phyloP scores from a whole-genome alignment of 2,888 invertebrate species.

The Uloborus plumipes region DNA sequence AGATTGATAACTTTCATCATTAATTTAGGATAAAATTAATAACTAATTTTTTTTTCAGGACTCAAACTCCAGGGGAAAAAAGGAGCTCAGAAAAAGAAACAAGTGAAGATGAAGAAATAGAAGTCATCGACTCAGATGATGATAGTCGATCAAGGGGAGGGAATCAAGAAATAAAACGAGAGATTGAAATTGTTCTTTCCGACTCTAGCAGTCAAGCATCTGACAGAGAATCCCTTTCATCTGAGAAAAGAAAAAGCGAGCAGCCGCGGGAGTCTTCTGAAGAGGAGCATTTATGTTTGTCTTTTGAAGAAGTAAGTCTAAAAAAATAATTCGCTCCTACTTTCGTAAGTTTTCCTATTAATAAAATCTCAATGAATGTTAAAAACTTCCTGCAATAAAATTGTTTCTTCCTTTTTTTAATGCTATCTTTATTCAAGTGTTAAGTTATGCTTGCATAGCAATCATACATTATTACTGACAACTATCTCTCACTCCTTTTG shows the following conservation, averaged over 20 bases:
- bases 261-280: neutral
- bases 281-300: slow-evolving; percentile 37
- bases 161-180: slow-evolving; percentile 2
- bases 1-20: too few relatives aligned
- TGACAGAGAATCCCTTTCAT: neutral
- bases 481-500: too few relatives aligned
- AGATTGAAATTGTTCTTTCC: slow-evolving; percentile 20
- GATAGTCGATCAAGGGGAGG: neutral
- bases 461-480: too few relatives aligned
- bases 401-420: neutral
- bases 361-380: too few relatives aligned
- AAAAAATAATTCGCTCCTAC: neutral
- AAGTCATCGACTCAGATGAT: slow-evolving; percentile 28
- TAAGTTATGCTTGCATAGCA: too few relatives aligned
- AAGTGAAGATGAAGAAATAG: slow-evolving; percentile 6
- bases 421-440: too few relatives aligned
- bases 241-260: neutral
- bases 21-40: neutral
- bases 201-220: slow-evolving; percentile 3
- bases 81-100: neutral
- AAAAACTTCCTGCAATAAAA: neutral
- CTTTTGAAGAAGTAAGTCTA: slow-evolving; percentile 49
- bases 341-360: too few relatives aligned
- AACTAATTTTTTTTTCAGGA: slow-evolving; percentile 6
- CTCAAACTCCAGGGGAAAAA: neutral